phyloP scores from a whole-genome alignment of 2,888 invertebrate genomes.

The Chesias legatella region DNA sequence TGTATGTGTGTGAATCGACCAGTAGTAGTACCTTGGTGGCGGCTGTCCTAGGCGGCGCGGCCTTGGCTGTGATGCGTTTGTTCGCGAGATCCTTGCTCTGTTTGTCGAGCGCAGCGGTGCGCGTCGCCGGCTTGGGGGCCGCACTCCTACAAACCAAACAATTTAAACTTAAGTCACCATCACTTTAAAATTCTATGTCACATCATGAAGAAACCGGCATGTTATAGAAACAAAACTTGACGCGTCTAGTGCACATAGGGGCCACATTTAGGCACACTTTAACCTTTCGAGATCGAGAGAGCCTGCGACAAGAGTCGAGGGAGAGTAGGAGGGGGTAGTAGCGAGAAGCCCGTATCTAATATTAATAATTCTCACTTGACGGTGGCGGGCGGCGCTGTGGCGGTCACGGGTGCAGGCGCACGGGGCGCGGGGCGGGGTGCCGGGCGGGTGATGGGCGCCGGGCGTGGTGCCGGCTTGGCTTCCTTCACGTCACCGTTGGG shows the following conservation, averaged over 20 bases:
- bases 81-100: conserved; percentile 86
- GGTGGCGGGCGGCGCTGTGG: conserved; percentile 37
- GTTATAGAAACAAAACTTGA: no score
- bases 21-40: conserved; percentile 51
- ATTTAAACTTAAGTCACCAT: no score
- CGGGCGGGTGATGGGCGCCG: conserved; percentile 34
- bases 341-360: no score
- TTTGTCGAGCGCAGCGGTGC: conserved; percentile 66
- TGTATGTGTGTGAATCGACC: neutral
- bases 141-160: conserved; percentile 36
- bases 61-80: conserved; percentile 82
- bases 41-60: conserved; percentile 66
- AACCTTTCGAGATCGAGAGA: no score
- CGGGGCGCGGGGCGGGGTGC: conserved; percentile 34
- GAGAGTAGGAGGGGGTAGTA: no score
- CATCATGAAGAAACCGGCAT: no score
- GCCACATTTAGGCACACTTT: no score
- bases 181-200: no score
- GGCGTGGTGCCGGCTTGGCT: conserved; percentile 37
- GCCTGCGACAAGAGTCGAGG: no score
- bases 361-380: conserved; percentile 10
- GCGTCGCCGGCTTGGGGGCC: conserved; percentile 44
- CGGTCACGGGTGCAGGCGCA: conserved; percentile 38
- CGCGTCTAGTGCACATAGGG: no score
- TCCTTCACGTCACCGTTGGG: conserved; percentile 79